A percentile compares a stretch with the other conserved stretches of the same genome.
Conservation (phyloP, 2,888 invertebrate species). For the Thymelicus acteon region DNA sequence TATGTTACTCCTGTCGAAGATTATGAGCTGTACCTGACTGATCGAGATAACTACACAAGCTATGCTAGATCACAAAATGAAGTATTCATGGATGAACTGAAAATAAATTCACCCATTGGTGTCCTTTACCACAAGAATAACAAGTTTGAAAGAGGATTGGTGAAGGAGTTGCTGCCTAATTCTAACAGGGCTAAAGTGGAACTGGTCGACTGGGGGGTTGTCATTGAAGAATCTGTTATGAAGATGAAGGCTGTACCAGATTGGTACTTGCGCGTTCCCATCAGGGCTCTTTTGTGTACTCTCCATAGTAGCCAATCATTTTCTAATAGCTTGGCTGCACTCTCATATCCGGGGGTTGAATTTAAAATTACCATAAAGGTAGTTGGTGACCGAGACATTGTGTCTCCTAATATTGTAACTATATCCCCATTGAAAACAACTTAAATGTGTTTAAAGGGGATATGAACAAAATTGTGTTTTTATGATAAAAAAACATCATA, state of each 20-base stretch:
- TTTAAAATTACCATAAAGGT: neutral
- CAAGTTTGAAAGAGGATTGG: constrained; percentile 49
- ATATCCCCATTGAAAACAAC: neutral
- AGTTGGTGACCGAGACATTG: neutral
- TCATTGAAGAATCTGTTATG: constrained; percentile 40
- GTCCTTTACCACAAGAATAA: constrained; percentile 37
- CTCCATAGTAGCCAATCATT: constrained; percentile 4
- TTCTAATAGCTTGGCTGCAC: neutral
- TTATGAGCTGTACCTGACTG: constrained; percentile 44
- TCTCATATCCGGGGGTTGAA: neutral
- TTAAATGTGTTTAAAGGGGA: neutral
- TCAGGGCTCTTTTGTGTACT: constrained; percentile 45
- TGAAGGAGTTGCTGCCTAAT: constrained; percentile 43
- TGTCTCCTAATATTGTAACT: neutral
- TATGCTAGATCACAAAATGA: constrained; percentile 42
- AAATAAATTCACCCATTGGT: constrained; percentile 44
- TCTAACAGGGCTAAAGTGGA: constrained; percentile 43
- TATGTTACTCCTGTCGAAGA: constrained; percentile 49
- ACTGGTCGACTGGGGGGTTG: constrained; percentile 51
- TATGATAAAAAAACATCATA: too few species aligned
- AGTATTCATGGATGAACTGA: constrained; percentile 42
- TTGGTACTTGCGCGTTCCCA: constrained; percentile 40
- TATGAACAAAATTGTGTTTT: too few species aligned
- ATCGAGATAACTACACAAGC: constrained; percentile 43
- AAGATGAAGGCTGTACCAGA: constrained; percentile 46